These are phyloP conservation scores for Lithophane socia DNA, from an alignment of 2,888 invertebrate genomes.

Conservation along the genomic window DNA sequence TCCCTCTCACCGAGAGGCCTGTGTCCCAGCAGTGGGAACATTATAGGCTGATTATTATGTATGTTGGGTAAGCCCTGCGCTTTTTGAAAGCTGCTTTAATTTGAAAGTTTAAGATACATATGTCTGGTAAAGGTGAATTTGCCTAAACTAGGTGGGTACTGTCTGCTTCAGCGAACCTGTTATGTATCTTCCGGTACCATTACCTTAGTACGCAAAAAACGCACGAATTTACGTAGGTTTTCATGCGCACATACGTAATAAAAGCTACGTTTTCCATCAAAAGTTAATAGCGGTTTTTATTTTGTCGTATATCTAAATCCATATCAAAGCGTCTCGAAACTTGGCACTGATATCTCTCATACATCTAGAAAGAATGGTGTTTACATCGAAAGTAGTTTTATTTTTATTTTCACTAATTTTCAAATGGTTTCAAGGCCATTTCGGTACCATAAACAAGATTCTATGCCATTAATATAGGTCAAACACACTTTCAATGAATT, in stretches of 20 bases:
- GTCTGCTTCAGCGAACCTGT: too few species aligned
- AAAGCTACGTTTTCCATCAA: constrained; percentile 34
- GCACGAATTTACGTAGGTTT: constrained; percentile 9
- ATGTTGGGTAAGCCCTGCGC: not conserved
- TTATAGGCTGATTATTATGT: too few species aligned
- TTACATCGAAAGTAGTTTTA: constrained; percentile 53
- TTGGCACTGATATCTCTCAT: constrained; percentile 56
- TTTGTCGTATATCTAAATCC: constrained; percentile 53
- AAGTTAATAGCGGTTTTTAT: constrained; percentile 55
- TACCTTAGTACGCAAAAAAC: not conserved
- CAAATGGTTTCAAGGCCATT: constrained; percentile 59
- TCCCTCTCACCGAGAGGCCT: too few species aligned
- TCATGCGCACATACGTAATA: constrained; percentile 11
- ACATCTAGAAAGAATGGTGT: constrained; percentile 45
- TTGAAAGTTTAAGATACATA: too few species aligned
- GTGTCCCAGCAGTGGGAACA: too few species aligned
- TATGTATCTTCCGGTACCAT: too few species aligned
- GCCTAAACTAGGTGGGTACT: too few species aligned
- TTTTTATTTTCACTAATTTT: constrained; percentile 58
- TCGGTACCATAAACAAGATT: constrained; percentile 44
- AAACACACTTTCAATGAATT: constrained; percentile 35
- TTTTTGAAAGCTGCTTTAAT: too few species aligned
- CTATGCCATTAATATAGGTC: constrained; percentile 50
- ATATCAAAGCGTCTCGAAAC: constrained; percentile 53
- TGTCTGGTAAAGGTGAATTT: too few species aligned